Evolutionary conservation across 2,888 invertebrate species (phyloP).

Genomic region (Homarus gammarus): DNA sequence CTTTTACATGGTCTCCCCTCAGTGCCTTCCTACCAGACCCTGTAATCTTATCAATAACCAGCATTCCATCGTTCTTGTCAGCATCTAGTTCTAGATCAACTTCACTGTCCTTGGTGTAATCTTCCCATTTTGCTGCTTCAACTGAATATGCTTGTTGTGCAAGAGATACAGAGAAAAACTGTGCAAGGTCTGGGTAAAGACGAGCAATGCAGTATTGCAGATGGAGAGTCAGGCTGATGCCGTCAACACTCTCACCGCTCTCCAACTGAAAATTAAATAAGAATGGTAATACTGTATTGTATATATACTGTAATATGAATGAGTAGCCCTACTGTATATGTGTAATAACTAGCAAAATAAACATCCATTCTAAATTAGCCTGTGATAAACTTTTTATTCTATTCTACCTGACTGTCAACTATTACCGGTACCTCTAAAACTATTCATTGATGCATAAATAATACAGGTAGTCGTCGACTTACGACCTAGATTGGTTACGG

Average conservation of each 20-base stretch:
- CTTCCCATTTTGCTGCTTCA: not conserved
- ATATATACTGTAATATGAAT: no score
- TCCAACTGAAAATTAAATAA: slow-evolving; percentile 25
- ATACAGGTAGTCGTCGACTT: no score
- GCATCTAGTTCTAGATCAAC: not conserved
- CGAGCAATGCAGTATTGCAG: slow-evolving; percentile 54
- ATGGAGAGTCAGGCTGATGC: slow-evolving; percentile 47
- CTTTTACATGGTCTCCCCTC: not conserved
- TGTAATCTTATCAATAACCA: slow-evolving; percentile 11
- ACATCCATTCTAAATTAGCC: no score
- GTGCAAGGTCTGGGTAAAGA: slow-evolving; percentile 44
- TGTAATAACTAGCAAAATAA: no score
- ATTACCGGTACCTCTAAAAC: no score
- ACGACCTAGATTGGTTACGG: no score
- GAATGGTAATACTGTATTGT: no score
- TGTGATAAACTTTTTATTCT: no score
- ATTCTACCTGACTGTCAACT: no score
- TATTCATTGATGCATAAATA: no score
- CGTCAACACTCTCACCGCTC: slow-evolving; percentile 42
- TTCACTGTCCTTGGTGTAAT: not conserved
- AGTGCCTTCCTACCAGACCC: not conserved
- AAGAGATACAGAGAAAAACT: slow-evolving; percentile 41
- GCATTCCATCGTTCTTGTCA: not conserved
- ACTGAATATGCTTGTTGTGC: not conserved
- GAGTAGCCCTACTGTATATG: no score